Percentiles rank a stretch among this genome's conserved stretches.
Conservation (phyloP, 2,888 invertebrate genomes). For the Luperina testacea region DNA sequence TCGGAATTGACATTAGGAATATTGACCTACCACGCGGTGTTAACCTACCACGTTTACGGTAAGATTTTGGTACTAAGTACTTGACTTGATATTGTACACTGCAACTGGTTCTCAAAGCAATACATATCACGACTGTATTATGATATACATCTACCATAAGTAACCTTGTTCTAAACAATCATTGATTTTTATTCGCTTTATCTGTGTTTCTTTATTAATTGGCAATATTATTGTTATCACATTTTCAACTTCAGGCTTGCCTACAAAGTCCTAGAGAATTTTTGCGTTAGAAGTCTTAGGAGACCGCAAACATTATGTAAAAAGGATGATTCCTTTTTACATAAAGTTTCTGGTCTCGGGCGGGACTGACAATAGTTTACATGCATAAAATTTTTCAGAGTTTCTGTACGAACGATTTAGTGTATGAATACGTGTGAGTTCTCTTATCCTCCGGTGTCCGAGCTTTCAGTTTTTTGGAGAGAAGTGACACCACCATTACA, state of each 20-base stretch:
- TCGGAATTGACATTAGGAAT: slow-evolving; percentile 34
- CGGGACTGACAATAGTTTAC: not conserved
- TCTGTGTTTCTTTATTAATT: too few relatives aligned
- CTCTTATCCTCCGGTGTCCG: not conserved
- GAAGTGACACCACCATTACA: not conserved
- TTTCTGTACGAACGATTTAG: not conserved
- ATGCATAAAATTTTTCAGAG: not conserved
- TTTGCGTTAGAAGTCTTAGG: not conserved
- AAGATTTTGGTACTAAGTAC: not conserved
- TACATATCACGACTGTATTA: not conserved
- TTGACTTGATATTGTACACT: not conserved
- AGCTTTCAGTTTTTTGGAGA: not conserved
- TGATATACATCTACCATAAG: not conserved
- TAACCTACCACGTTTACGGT: slow-evolving; percentile 10
- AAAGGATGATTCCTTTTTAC: too few relatives aligned
- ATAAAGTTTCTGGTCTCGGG: not conserved
- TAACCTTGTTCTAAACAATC: not conserved
- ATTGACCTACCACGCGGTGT: not conserved
- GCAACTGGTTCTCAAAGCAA: not conserved
- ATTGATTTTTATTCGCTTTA: not conserved
- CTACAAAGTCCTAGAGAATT: not conserved
- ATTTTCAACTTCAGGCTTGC: not conserved
- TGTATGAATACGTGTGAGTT: not conserved
- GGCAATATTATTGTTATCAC: too few relatives aligned
- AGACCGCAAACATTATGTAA: not conserved